Percentiles rank a stretch among this genome's conserved stretches.
These are phyloP conservation scores for Orchestia grillus DNA, from an alignment of 1,140 invertebrate genomes.

Conservation along the genomic window DNA sequence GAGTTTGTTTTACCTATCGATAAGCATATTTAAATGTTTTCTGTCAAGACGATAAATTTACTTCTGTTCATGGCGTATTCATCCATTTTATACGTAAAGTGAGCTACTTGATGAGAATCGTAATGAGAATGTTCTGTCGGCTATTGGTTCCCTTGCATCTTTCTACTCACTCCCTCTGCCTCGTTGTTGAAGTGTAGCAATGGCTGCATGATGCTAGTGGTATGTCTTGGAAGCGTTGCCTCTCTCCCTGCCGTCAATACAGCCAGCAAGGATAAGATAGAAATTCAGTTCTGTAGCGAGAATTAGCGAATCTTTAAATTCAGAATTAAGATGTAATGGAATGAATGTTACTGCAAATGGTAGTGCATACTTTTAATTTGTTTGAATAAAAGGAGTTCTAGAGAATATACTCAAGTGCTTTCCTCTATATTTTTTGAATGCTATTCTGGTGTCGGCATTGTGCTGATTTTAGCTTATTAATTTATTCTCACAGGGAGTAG, in stretches of 20 bases:
- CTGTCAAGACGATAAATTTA: background rate
- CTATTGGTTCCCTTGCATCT: background rate
- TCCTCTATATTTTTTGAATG: background rate
- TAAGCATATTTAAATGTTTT: background rate
- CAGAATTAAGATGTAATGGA: background rate
- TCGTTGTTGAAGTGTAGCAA: background rate
- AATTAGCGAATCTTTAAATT: background rate
- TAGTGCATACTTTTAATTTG: background rate
- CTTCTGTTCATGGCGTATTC: background rate
- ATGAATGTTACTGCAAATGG: background rate
- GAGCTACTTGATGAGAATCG: too few species aligned
- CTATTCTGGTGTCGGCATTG: background rate
- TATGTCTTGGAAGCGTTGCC: background rate
- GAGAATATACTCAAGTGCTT: background rate
- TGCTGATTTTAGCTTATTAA: background rate
- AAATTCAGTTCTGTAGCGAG: background rate
- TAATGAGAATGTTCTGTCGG: background rate
- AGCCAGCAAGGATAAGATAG: background rate
- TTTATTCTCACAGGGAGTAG: background rate
- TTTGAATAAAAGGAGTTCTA: background rate
- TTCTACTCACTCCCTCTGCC: background rate
- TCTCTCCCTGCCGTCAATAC: background rate
- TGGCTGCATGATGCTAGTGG: background rate
- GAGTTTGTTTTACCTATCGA: background rate
- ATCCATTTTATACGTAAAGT: background rate